Evolutionary conservation across 2,888 invertebrate genomes (phyloP).

Genomic region (Pseudococcus viburni): DNA sequence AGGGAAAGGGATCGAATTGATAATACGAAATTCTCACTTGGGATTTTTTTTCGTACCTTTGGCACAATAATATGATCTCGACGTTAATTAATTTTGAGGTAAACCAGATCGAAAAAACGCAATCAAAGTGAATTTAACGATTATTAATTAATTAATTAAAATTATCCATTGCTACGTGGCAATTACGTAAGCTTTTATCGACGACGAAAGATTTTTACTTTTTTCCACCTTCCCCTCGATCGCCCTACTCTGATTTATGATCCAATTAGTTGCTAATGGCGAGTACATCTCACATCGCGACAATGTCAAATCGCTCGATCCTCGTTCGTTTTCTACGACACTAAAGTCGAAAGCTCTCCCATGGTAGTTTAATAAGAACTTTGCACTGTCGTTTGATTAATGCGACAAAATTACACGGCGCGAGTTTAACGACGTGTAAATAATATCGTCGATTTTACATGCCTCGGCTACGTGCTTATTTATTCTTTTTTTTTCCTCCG

Average conservation of each 20-base stretch:
- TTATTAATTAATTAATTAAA: slow-evolving; percentile 65
- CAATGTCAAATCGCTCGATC: slow-evolving; percentile 48
- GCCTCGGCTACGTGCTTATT: neutral
- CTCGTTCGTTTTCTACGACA: too few relatives aligned
- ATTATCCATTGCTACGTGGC: slow-evolving; percentile 57
- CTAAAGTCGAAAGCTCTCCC: neutral
- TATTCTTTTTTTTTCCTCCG: neutral
- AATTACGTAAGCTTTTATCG: slow-evolving; percentile 65
- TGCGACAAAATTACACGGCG: slow-evolving; percentile 19
- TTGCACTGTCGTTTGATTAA: slow-evolving; percentile 31
- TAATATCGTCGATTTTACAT: slow-evolving; percentile 18
- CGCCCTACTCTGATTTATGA: slow-evolving; percentile 45
- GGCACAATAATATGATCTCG: slow-evolving; percentile 17
- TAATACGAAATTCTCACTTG: neutral
- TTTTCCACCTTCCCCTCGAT: neutral
- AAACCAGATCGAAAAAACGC: slow-evolving; percentile 63
- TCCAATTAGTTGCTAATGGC: slow-evolving; percentile 62
- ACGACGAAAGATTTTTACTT: slow-evolving; percentile 31
- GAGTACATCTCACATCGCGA: slow-evolving; percentile 52
- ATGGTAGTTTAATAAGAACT: neutral
- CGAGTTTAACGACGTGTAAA: slow-evolving; percentile 26
- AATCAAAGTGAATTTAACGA: slow-evolving; percentile 62
- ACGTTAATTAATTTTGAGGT: slow-evolving; percentile 64
- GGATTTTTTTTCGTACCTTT: neutral
- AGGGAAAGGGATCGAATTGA: neutral